Conservation (phyloP, 2,797 vertebrate genomes). For the Cynopterus sphinx region DNA sequence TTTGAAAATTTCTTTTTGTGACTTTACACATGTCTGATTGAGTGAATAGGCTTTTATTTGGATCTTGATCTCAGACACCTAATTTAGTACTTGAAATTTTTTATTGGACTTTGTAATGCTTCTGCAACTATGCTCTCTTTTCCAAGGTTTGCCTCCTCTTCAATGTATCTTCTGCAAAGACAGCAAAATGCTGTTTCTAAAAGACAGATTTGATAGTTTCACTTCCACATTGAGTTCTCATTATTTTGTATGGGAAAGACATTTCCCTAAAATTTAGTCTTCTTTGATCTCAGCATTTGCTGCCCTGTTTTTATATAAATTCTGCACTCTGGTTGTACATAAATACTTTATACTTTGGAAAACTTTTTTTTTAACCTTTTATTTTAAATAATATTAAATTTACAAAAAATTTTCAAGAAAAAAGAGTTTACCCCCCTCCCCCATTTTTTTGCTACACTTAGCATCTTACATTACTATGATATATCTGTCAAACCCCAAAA, state of each 20-base stretch:
- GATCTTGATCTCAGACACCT: not conserved
- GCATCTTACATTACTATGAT: not conserved
- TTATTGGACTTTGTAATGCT: not conserved
- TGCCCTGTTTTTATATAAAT: not conserved
- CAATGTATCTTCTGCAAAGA: not conserved
- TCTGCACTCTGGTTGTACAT: not conserved
- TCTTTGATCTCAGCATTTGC: not conserved
- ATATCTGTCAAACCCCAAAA: not conserved
- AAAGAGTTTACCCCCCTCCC: not conserved
- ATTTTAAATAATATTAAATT: conserved; percentile 19
- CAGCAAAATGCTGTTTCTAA: not conserved
- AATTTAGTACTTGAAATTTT: not conserved
- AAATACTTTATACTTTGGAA: not conserved
- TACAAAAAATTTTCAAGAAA: not conserved
- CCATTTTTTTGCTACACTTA: not conserved
- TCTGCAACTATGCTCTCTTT: not conserved
- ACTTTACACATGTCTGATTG: not conserved
- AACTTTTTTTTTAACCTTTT: not conserved
- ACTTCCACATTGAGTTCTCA: not conserved
- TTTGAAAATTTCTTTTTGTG: conserved; percentile 33
- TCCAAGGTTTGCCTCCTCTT: not conserved
- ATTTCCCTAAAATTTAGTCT: conserved; percentile 7
- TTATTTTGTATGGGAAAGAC: not conserved
- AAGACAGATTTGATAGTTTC: not conserved
- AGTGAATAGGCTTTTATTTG: not conserved